Conservation (phyloP, 53 echinoderm and acorn worm genomes). For the Crossaster papposus region DNA sequence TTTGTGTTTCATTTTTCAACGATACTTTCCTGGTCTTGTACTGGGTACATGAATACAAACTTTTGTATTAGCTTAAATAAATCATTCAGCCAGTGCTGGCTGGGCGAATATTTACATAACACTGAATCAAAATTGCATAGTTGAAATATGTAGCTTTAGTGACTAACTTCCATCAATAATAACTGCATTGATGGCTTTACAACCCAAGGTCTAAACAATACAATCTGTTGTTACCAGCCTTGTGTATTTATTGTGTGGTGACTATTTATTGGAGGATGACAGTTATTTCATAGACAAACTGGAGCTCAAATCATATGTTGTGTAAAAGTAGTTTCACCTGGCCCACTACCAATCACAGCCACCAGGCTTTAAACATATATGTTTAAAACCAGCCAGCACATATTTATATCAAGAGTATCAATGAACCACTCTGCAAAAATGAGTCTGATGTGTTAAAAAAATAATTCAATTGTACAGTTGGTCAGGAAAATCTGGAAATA, state of each 20-base stretch:
- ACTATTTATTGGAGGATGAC: background rate
- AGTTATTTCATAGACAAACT: background rate
- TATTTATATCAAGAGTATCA: no score
- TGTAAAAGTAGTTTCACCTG: background rate
- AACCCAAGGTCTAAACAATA: background rate
- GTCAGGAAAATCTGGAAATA: no score
- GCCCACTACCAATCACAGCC: no score
- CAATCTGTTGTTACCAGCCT: background rate
- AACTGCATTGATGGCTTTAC: background rate
- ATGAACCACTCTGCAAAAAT: no score
- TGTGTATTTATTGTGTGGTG: background rate
- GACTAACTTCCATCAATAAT: background rate
- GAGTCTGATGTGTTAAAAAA: no score
- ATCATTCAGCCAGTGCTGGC: background rate
- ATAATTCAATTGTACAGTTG: no score
- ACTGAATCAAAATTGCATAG: background rate
- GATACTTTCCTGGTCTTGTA: no score
- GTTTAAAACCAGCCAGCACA: no score
- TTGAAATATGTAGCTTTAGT: background rate
- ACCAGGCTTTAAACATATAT: no score
- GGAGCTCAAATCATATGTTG: background rate
- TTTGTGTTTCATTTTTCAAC: no score
- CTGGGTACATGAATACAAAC: no score
- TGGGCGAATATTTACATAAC: conserved; percentile 8
- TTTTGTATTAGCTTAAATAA: background rate